phyloP scores from a whole-genome alignment of 2,888 invertebrate genomes.

The Cephalotes varians region DNA sequence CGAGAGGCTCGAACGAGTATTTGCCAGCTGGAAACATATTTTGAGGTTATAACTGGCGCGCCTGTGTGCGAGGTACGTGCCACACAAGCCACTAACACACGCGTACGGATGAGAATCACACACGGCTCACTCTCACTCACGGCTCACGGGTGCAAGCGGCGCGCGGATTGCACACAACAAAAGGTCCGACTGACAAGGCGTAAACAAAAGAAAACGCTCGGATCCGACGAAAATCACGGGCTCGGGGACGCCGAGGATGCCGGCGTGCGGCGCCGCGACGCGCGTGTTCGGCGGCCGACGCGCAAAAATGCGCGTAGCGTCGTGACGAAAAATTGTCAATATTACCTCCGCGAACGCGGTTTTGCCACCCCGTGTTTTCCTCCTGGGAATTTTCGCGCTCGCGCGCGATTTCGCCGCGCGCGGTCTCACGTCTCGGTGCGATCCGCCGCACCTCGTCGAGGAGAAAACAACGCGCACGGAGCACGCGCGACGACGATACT shows the following conservation, averaged over 20 bases:
- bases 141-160: constrained; percentile 76
- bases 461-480: constrained; percentile 64
- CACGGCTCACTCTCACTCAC: constrained; percentile 75
- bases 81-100: constrained; percentile 74
- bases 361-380: constrained; percentile 80
- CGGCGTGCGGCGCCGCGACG: constrained; percentile 55
- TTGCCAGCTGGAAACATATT: constrained; percentile 80
- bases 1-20: constrained; percentile 57
- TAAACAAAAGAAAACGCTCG: constrained; percentile 82
- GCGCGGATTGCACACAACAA: constrained; percentile 83
- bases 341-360: constrained; percentile 83
- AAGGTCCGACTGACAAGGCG: constrained; percentile 84
- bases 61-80: constrained; percentile 75
- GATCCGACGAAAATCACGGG: constrained; percentile 61
- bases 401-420: constrained; percentile 56
- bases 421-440: constrained; percentile 61
- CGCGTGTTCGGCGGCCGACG: constrained; percentile 59
- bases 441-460: constrained; percentile 59
- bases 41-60: constrained; percentile 80
- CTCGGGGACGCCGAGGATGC: constrained; percentile 54
- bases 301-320: constrained; percentile 78
- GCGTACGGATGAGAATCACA: constrained; percentile 62
- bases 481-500: constrained; percentile 66
- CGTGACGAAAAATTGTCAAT: constrained; percentile 82
- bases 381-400: constrained; percentile 66